Base-by-base conservation (phyloP, 2,797 vertebrate genomes). In the Spinus pinus region DNA sequence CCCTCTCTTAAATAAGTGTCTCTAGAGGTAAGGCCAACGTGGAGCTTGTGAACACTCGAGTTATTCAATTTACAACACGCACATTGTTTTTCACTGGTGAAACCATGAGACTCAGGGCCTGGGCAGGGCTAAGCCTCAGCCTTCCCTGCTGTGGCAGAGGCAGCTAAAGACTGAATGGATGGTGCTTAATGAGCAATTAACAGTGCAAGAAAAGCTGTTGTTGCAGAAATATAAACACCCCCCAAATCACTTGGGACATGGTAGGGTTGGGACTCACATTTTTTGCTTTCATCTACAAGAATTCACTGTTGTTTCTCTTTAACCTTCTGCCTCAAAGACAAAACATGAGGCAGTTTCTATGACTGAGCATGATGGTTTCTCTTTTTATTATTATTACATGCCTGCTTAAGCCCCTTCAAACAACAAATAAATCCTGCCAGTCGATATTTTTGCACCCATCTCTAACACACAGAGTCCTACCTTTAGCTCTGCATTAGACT, bases 341-440 rank as follows among this genome's bases (percentile, higher is more conserved):
- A 89, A 93, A 51, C 22, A 54, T 4, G 49, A 94, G 72, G 69
- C 67, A 71, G 56, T 80, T 88, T 86, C 71, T 73, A 4, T 67
- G 93, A 88, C 65, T 13, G 37, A 92, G 82, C 56, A 31, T 60
- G 72, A 80, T 81, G 58, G 66, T 31, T 88, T 78, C 77, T 78
- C 22, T 53, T 75, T 82, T 79, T 72, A 49, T 80, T 83, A 85
- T 80, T 89, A 87, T 80, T 91, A 83, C 64, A 90, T 56, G 82
- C 85, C 90, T 93, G 51, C 64, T 95, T 93, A 93, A 93, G 20
- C 69, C 80, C 66, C 50, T 90, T 86, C 41, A 66, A 82, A 41
- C 70, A 86, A 81, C 60, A 91, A 95, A 93, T 79, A 92, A 95
- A 95, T 77, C 93, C 81, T 91, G 69, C 81, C 54, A 58, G 62